These are phyloP conservation scores for Tautogolabrus adspersus DNA, from an alignment of 2,113 vertebrate genomes.

Conservation along the genomic window DNA sequence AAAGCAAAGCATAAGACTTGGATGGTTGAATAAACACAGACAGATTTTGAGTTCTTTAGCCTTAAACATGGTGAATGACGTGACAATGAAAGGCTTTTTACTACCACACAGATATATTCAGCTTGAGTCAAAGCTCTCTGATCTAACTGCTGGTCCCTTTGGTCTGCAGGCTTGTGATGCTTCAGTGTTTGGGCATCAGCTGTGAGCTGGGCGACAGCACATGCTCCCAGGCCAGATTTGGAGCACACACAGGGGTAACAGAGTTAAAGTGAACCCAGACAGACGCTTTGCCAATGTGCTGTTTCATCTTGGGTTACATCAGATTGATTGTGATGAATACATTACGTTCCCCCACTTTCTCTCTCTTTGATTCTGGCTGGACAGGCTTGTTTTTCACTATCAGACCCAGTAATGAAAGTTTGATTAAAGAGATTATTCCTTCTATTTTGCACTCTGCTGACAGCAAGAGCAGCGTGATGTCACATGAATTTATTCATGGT, in stretches of 20 bases:
- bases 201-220: slow-evolving; percentile 64
- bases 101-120: slow-evolving; percentile 17
- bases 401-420: slow-evolving; percentile 46
- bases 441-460: slow-evolving; percentile 30
- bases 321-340: slow-evolving; percentile 67
- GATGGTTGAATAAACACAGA: slow-evolving; percentile 32
- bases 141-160: slow-evolving; percentile 36
- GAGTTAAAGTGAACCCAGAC: slow-evolving; percentile 73
- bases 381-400: slow-evolving; percentile 36
- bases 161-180: slow-evolving; percentile 47
- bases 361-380: slow-evolving; percentile 12
- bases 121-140: slow-evolving; percentile 26
- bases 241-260: slow-evolving; percentile 67
- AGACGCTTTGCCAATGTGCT: slow-evolving; percentile 63
- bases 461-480: slow-evolving; percentile 7
- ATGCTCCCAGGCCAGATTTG: slow-evolving; percentile 64
- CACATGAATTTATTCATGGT: slow-evolving; percentile 1
- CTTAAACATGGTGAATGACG: slow-evolving; percentile 1
- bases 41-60: slow-evolving; percentile 15
- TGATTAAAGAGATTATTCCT: slow-evolving; percentile 50
- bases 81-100: slow-evolving; percentile 23
- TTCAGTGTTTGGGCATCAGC: slow-evolving; percentile 64
- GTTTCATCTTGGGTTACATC: slow-evolving; percentile 69
- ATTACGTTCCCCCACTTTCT: slow-evolving; percentile 25
- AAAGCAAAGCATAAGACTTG: slow-evolving; percentile 53